Percentiles rank a stretch among this genome's conserved stretches.
phyloP scores from a whole-genome alignment of 2,888 invertebrate species.

The Xestia c-nigrum region DNA sequence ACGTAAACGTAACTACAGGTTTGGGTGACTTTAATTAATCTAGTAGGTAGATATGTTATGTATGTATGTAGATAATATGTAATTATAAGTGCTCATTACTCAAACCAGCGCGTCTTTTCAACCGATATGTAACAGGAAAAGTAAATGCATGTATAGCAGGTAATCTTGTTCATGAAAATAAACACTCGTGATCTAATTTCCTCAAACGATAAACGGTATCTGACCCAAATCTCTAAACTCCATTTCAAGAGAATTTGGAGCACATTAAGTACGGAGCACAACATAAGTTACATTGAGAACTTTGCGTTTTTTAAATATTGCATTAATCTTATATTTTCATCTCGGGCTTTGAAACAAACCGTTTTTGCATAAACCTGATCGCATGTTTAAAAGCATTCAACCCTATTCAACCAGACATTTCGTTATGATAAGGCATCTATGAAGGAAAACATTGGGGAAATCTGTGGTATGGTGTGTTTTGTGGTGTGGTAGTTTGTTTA shows the following conservation, averaged over 20 bases:
- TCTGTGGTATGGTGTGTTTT: no score
- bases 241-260: conserved; percentile 25
- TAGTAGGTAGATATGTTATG: not conserved
- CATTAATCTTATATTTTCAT: conserved; percentile 5
- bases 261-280: conserved; percentile 12
- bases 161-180: conserved; percentile 23
- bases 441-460: not conserved
- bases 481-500: not conserved
- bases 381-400: conserved; percentile 12
- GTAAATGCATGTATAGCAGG: not conserved
- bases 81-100: not conserved
- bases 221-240: conserved; percentile 52
- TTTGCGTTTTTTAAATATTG: conserved; percentile 23
- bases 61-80: not conserved
- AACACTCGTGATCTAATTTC: conserved; percentile 35
- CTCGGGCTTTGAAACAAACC: not conserved
- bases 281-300: not conserved
- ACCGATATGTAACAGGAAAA: not conserved
- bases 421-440: not conserved
- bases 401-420: not conserved
- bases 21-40: not conserved
- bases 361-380: conserved; percentile 9
- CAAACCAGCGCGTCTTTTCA: not conserved
- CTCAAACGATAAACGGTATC: conserved; percentile 33
- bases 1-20: conserved; percentile 22